phyloP scores from a whole-genome alignment of 2,888 invertebrate genomes.

The Tryphoninae sp. region DNA sequence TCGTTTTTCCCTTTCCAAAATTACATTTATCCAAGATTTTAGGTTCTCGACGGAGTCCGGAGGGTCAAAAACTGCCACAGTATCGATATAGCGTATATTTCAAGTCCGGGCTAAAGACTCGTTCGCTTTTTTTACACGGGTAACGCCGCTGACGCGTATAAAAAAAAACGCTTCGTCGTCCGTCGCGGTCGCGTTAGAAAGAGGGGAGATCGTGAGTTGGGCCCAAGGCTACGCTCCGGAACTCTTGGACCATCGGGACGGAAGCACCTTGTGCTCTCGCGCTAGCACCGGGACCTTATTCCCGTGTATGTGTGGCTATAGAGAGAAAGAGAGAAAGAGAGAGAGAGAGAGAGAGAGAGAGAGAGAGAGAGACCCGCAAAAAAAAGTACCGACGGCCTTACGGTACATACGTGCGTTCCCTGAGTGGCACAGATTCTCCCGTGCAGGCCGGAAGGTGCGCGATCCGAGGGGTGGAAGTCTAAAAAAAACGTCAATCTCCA shows the following conservation, averaged over 20 bases:
- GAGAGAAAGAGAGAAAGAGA: conserved; percentile 27
- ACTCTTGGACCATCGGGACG: conserved; percentile 70
- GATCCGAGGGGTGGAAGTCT: conserved; percentile 68
- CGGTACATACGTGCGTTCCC: conserved; percentile 75
- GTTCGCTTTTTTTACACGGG: conserved; percentile 1
- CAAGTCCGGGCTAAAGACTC: not conserved
- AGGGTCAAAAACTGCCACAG: conserved; percentile 3
- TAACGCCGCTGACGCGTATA: conserved; percentile 8
- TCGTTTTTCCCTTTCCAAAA: not conserved
- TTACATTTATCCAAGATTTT: not conserved
- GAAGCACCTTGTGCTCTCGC: conserved; percentile 76
- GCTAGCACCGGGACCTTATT: conserved; percentile 54
- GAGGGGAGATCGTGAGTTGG: conserved; percentile 48
- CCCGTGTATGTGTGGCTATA: conserved; percentile 14
- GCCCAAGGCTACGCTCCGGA: conserved; percentile 65
- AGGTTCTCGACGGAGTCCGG: conserved; percentile 12
- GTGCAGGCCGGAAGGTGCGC: conserved; percentile 66
- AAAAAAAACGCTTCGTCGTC: conserved; percentile 48
- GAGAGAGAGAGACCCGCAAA: conserved; percentile 33
- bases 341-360: conserved; percentile 57
- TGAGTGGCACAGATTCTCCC: conserved; percentile 79
- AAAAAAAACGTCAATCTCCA: conserved; percentile 62
- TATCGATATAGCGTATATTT: conserved; percentile 25
- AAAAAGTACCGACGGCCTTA: conserved; percentile 71
- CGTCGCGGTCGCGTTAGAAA: conserved; percentile 5